Base-by-base conservation (phyloP, 2,888 invertebrate genomes). In the Scaeva pyrastri region DNA sequence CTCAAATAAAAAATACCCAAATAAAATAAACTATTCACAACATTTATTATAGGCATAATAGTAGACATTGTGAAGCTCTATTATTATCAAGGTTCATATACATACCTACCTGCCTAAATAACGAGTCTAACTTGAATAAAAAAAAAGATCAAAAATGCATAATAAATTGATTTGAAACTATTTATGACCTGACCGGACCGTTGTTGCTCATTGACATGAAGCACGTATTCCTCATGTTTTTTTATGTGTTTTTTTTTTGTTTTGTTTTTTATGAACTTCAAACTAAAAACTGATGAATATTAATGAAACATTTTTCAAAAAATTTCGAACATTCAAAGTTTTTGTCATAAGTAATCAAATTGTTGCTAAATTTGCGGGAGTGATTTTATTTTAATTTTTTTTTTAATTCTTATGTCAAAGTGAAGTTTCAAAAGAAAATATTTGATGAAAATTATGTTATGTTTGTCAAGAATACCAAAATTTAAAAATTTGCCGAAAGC, bases 141-240 rank as follows among this genome's bases (percentile, higher is more conserved):
- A 31, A 31, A 31, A 31, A 1, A 31, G 6, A 41, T 60, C n/a
- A 41, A 10, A 60, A 60, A 60, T 60, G 39, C 39, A 60, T 60
- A 39, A 41, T 39, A 41, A 60, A 60, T 60, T 60, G 21, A 60
- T 60, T 58, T 58, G 39, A 39, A 60, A 60, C 21, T 60, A 41
- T 60, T 60, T 60, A 60, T 60, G 39, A 21, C 14, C 14, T 52
- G n/a, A n/a, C n/a, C n/a, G 52, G 8, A 2, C 1, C 1, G n/a
- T 52, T 39, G 21, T 60, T 41, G 39, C 14, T 39, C 7, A 12
- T 21, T 19, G 31, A 4, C 12, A 39, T 39, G n/a, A 36, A 60
- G 3, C 31, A 31, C 31, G 31, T 60, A 52, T 23, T 2, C 6
- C 2, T 39, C 10, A n/a, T 60, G 2, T 31, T 56, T 58, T 58